Percentiles rank a stretch among this genome's conserved stretches.
phyloP scores from a whole-genome alignment of 2,888 invertebrate species.

The Acanthoscelides obtectus region DNA sequence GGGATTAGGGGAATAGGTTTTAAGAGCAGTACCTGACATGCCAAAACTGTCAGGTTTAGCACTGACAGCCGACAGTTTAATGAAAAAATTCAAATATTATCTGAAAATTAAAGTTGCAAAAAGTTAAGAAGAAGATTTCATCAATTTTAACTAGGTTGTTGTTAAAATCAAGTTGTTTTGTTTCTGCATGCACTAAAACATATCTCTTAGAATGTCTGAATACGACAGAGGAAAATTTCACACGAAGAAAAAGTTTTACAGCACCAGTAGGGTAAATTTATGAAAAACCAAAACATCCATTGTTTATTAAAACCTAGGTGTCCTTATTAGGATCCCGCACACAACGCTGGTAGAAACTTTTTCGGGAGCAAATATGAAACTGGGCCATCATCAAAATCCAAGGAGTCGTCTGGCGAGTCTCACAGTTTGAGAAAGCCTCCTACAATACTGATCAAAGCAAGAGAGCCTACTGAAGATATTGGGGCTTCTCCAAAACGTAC shows the following conservation, averaged over 20 bases:
- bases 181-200: no score
- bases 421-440: constrained; percentile 49
- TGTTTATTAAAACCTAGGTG: neutral
- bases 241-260: constrained; percentile 52
- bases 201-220: constrained; percentile 35
- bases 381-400: constrained; percentile 13
- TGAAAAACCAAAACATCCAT: neutral
- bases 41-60: no score
- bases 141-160: no score
- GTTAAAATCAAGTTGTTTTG: no score
- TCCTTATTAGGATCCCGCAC: constrained; percentile 14
- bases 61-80: no score
- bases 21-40: no score
- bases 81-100: no score
- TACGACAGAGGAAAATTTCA: constrained; percentile 39
- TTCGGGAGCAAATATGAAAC: constrained; percentile 26
- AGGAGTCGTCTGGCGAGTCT: constrained; percentile 17
- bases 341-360: constrained; percentile 27
- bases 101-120: no score
- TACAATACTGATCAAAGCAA: constrained; percentile 64
- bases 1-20: no score
- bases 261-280: constrained; percentile 20
- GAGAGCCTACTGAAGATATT: constrained; percentile 56
- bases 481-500: constrained; percentile 58
- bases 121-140: no score